Conservation (phyloP, 2,888 invertebrate genomes). For the Gerris lacustris region DNA sequence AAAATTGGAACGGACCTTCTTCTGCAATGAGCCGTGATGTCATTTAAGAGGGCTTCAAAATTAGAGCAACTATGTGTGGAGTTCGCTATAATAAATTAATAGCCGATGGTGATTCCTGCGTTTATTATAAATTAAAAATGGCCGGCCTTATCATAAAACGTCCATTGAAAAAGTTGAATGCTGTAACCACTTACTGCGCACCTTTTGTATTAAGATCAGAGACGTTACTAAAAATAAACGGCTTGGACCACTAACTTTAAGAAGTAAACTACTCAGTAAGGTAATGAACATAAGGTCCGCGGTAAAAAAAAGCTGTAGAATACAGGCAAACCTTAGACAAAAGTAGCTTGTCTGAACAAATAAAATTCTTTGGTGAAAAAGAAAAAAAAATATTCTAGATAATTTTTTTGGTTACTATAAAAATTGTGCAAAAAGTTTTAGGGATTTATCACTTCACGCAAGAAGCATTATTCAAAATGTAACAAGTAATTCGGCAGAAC, state of each 20-base stretch:
- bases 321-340: constrained; percentile 7
- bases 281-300: constrained; percentile 2
- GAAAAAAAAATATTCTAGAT: constrained; percentile 22
- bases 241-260: constrained; percentile 10
- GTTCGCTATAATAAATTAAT: constrained; percentile 32
- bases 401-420: constrained; percentile 33
- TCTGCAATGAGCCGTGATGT: constrained; percentile 34
- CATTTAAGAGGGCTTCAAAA: constrained; percentile 33
- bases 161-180: constrained; percentile 32
- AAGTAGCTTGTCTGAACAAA: background rate
- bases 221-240: constrained; percentile 9
- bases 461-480: constrained; percentile 28
- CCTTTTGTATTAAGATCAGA: constrained; percentile 19
- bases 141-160: constrained; percentile 28
- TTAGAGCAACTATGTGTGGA: constrained; percentile 31
- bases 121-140: constrained; percentile 31
- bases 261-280: constrained; percentile 7
- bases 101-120: constrained; percentile 35
- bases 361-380: background rate
- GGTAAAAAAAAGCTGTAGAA: constrained; percentile 15
- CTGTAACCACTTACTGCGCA: too few species aligned
- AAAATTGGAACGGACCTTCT: constrained; percentile 34
- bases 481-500: constrained; percentile 32
- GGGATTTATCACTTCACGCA: constrained; percentile 15
- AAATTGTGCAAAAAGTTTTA: constrained; percentile 21